Evolutionary conservation across 2,113 vertebrate genomes (phyloP).

Genomic region (Neomonachus schauinslandi): DNA sequence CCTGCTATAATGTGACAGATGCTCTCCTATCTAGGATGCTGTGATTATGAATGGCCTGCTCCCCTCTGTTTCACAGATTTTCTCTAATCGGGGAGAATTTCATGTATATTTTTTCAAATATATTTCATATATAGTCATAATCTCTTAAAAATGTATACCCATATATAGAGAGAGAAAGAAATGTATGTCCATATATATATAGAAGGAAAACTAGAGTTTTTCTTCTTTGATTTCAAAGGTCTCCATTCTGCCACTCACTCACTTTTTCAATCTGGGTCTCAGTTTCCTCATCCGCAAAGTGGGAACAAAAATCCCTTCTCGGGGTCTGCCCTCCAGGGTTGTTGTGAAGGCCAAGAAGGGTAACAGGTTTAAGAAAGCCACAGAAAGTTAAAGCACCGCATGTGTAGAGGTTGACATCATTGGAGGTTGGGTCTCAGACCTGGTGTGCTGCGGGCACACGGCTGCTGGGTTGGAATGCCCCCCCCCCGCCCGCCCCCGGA

Average conservation of each 20-base stretch:
- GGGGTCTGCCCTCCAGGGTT: not conserved
- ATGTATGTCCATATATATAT: not conserved
- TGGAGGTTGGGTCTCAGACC: fast-evolving
- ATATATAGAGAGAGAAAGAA: not conserved
- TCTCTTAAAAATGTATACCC: not conserved
- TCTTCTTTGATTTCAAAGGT: not conserved
- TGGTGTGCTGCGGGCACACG: not conserved
- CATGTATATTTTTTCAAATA: not conserved
- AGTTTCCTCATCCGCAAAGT: not conserved
- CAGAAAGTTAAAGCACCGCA: not conserved
- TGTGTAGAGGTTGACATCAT: not conserved
- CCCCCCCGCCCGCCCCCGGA: no score
- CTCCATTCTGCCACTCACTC: not conserved
- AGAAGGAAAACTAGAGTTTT: not conserved
- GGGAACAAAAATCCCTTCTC: not conserved
- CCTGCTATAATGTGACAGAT: fast-evolving
- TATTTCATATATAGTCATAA: not conserved
- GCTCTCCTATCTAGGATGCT: not conserved
- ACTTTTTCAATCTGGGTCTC: not conserved
- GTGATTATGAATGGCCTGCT: no score
- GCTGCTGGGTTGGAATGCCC: not conserved
- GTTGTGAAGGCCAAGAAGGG: not conserved
- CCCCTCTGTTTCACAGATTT: not conserved
- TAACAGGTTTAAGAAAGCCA: not conserved
- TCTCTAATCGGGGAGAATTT: not conserved